These are phyloP conservation scores for Aphidius gifuensis DNA, from an alignment of 1,140 invertebrate genomes.

Conservation along the genomic window DNA sequence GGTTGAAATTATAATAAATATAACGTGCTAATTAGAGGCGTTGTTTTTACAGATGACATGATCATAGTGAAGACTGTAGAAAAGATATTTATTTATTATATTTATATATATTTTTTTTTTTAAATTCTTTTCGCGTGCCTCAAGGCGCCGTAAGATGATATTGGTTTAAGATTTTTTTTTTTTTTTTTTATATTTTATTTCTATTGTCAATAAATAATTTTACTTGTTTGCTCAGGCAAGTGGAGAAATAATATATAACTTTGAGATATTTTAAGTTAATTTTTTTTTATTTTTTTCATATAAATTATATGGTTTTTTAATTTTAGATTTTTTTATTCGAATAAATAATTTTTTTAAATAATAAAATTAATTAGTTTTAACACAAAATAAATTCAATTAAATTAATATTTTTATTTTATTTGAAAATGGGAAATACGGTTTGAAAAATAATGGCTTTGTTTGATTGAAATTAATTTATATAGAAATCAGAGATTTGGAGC, in stretches of 20 bases:
- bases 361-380: too few relatives aligned
- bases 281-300: conserved; percentile 3
- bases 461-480: too few relatives aligned
- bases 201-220: conserved; percentile 40
- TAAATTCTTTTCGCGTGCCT: neutral
- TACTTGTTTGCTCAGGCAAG: conserved; percentile 35
- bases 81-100: conserved; percentile 7
- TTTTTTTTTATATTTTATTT: conserved; percentile 26
- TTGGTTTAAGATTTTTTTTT: conserved; percentile 38
- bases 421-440: too few relatives aligned
- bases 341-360: neutral
- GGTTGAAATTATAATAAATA: conserved; percentile 48
- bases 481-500: too few relatives aligned
- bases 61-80: conserved; percentile 7
- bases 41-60: conserved; percentile 47
- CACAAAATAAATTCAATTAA: too few relatives aligned
- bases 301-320: conserved; percentile 5
- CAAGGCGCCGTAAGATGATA: conserved; percentile 38
- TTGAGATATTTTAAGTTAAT: too few relatives aligned
- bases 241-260: conserved; percentile 19
- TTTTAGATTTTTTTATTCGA: neutral
- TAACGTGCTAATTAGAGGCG: conserved; percentile 34
- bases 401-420: too few relatives aligned
- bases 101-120: conserved; percentile 2
- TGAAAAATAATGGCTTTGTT: too few relatives aligned